phyloP scores from a whole-genome alignment of 2,113 vertebrate genomes.

The Leucoraja erinaceus region DNA sequence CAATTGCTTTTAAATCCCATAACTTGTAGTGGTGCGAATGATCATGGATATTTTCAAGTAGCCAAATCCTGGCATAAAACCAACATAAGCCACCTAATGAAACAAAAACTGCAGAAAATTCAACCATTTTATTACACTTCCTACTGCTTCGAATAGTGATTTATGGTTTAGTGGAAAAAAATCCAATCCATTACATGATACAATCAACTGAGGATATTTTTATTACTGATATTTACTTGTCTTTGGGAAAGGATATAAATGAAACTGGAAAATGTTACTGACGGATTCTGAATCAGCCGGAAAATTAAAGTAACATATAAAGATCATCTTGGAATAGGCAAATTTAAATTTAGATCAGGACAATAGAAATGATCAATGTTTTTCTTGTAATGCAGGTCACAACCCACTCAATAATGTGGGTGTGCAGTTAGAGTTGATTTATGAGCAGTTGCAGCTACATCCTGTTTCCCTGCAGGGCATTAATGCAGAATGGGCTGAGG shows the following conservation, averaged over 20 bases:
- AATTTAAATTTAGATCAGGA: not conserved
- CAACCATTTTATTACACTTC: not conserved
- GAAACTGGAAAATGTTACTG: not conserved
- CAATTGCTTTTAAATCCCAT: not conserved
- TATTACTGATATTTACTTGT: not conserved
- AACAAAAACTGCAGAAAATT: not conserved
- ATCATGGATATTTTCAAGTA: not conserved
- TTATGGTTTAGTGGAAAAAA: not conserved
- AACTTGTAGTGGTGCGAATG: not conserved
- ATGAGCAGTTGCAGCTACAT: not conserved
- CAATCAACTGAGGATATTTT: not conserved
- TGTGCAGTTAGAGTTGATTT: constrained; percentile 4
- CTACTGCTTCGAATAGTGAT: not conserved
- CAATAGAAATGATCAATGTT: constrained; percentile 4
- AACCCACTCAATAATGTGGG: not conserved
- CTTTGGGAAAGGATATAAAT: not conserved
- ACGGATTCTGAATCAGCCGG: not conserved
- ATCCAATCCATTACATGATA: not conserved
- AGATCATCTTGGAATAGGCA: not conserved
- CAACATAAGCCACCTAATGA: not conserved
- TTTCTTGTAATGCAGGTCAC: not conserved
- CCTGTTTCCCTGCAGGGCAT: too few relatives aligned
- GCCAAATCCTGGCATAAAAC: not conserved
- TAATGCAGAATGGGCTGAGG: not conserved
- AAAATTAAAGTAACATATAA: not conserved